Evolutionary conservation across 2,888 invertebrate genomes (phyloP), one percentile per base, ranked within the genome.

Genomic region (Melanostoma mellinum): DNA sequence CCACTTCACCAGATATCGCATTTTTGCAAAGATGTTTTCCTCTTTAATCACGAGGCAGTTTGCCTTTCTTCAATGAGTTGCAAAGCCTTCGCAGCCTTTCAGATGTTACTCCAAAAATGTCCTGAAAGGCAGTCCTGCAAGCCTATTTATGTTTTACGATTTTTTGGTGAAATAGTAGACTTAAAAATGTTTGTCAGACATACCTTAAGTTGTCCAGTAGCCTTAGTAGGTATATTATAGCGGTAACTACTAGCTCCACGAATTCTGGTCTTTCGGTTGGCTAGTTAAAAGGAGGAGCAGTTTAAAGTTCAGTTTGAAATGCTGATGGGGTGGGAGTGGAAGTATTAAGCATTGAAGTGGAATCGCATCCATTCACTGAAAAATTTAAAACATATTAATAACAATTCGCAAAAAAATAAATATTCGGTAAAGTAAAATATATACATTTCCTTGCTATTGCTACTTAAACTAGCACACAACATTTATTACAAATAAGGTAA

Each of bases 21-120:
- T 40, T 55, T 52, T 33, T 33, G 67, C 35, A 8, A 4, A 6
- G 42, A 44, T 67, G 53, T 44, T 67, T 67, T 42, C 44, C 36
- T 67, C 53, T 55, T 55, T 67, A 8, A 35, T 63, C 20, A 63
- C 36, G 46, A 36, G 36, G 36, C 46, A 61, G 61, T 61, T 61
- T 9, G 20, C 61, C 48, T 48, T 36, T 48, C 48, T 61, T 61
- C n/a, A 61, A 61, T 36, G 53, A 44, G 35, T 42, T 67, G 42
- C 67, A 67, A 53, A 67, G 33, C 35, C 67, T 53, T 67, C 44
- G 67, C 53, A 67, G 67, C 35, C 48, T 67, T 65, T 65, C 65
- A 65, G 65, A 52, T 6, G 20, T 67, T 67, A 67, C 67, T 35
- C 38, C 56, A 56, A 69, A 69, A 58, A 56, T 71, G 52, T 71